Base-by-base conservation (phyloP, 2,888 invertebrate species). In the Poecilus cupreus region DNA sequence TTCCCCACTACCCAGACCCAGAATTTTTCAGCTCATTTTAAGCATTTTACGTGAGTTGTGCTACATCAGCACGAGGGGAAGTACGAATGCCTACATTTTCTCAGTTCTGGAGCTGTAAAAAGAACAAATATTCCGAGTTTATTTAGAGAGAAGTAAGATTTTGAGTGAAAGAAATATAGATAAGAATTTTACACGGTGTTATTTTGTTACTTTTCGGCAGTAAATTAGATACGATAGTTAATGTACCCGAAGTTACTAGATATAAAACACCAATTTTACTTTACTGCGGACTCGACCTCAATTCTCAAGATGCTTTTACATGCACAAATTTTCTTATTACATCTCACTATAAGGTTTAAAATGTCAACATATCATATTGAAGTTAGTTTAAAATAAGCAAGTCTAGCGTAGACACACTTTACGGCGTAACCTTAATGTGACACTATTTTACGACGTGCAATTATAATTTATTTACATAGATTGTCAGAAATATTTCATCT, bases 191-290 rank as follows among this genome's bases (percentile, higher is more conserved):
- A 68, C 64, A 68, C 64, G 37, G 64, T 68, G 64, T 68, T 68
- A 60, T 60, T 60, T 60, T 60, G 60, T 26, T 60, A 60, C 60
- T n/a, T 24, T 51, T 3, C 37, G 18, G 64, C 64, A 18, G 13
- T 68, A 68, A 68, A 68, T 68, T 68, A 68, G 64, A 68, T 68
- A 37, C 64, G 64, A 68, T 68, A 68, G 37, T 68, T 68, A 68
- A 68, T 68, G 64, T 37, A 68, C 37, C 64, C 64, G 64, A 68
- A 68, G 64, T 68, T 68, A 68, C 64, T 68, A 68, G 64, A 68
- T 68, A 39, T 68, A 68, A 68, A 68, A 68, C 64, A 16, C 37
- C 10, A 68, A 37, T 68, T 68, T 68, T 68, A 64, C 64, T 64
- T 37, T 37, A 60, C 37, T 68, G 64, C 64, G 18, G 37, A 10